These are phyloP conservation scores for Hesperophylax magnus DNA, from an alignment of 1,140 invertebrate genomes.

Conservation along the genomic window DNA sequence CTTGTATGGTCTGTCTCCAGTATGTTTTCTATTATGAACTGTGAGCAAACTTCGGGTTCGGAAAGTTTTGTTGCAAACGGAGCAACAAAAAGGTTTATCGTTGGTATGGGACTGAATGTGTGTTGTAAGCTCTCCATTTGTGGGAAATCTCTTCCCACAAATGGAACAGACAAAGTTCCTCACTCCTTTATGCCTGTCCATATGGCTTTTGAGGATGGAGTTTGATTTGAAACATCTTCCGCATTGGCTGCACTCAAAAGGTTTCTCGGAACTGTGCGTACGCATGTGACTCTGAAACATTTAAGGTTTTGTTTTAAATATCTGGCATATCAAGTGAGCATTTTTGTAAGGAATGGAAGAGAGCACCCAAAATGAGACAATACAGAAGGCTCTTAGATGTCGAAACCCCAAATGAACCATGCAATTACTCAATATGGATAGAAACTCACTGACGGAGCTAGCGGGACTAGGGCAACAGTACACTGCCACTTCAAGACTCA, in stretches of 20 bases:
- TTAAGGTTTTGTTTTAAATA: too few relatives aligned
- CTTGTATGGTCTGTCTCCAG: slow-evolving; percentile 72
- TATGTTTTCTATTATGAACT: slow-evolving; percentile 67
- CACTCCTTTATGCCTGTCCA: slow-evolving; percentile 40
- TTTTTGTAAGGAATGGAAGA: too few relatives aligned
- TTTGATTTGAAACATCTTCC: slow-evolving; percentile 38
- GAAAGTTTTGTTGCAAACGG: slow-evolving; percentile 26
- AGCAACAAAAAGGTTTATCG: slow-evolving; percentile 27
- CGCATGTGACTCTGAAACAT: slow-evolving; percentile 49
- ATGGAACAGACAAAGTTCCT: slow-evolving; percentile 46
- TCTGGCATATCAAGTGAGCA: too few relatives aligned
- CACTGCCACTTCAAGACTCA: too few relatives aligned
- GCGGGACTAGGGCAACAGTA: too few relatives aligned
- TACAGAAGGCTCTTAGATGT: too few relatives aligned
- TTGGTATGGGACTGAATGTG: slow-evolving; percentile 43
- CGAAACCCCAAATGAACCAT: too few relatives aligned
- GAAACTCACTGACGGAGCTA: too few relatives aligned
- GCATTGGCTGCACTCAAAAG: slow-evolving; percentile 36
- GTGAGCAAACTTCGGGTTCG: slow-evolving; percentile 78
- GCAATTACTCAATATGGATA: too few relatives aligned
- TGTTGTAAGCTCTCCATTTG: slow-evolving; percentile 34
- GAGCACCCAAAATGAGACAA: too few relatives aligned
- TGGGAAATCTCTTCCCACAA: slow-evolving; percentile 48
- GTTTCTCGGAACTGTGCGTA: slow-evolving; percentile 35
- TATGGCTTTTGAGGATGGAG: slow-evolving; percentile 37